phyloP scores from a whole-genome alignment of 2,888 invertebrate species.

The Leptopilina myrica region DNA sequence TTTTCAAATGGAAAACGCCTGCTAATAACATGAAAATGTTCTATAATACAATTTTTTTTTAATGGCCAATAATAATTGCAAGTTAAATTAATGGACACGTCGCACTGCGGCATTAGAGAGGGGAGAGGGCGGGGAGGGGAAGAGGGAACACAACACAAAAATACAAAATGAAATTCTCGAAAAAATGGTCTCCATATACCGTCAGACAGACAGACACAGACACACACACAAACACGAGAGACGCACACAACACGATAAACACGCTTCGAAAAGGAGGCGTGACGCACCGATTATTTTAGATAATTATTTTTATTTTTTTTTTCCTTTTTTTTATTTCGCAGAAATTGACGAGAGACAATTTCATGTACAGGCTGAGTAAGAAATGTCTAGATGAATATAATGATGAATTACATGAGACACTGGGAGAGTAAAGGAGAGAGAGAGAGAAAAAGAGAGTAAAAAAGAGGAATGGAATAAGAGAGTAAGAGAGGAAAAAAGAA shows the following conservation, averaged over 20 bases:
- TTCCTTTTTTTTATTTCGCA: background rate
- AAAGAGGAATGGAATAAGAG: too few species aligned
- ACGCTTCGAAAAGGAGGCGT: background rate
- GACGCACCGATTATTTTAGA: conserved; percentile 19
- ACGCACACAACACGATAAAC: background rate
- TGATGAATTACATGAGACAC: background rate
- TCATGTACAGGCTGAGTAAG: background rate
- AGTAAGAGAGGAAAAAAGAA: too few species aligned
- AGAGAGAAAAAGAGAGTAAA: background rate
- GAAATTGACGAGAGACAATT: background rate
- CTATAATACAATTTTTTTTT: background rate
- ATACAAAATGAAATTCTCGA: background rate
- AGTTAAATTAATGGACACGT: background rate
- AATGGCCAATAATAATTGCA: conserved; percentile 11
- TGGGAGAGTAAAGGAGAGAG: background rate
- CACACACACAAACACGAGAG: too few species aligned
- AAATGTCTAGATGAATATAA: background rate
- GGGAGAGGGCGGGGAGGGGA: too few species aligned
- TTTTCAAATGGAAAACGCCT: background rate
- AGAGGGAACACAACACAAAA: too few species aligned
- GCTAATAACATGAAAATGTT: background rate
- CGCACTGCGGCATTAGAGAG: conserved; percentile 15
- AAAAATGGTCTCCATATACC: background rate
- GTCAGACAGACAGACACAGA: too few species aligned
- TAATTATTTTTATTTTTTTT: background rate